Percentiles rank a stretch among this genome's conserved stretches.
Conservation (phyloP, 1,140 invertebrate genomes). For the Brachionus manjavacas region DNA sequence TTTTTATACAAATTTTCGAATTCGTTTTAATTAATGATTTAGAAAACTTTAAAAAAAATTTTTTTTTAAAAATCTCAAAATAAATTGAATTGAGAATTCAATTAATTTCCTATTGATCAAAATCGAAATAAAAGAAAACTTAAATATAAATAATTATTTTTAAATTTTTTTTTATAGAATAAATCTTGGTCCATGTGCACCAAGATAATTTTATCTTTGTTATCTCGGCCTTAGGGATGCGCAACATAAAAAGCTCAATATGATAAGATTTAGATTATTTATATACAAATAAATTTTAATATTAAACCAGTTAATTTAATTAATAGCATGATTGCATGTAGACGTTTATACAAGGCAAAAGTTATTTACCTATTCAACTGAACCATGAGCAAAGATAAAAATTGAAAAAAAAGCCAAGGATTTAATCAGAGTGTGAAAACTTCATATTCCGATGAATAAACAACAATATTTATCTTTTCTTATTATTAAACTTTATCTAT, state of each 20-base stretch:
- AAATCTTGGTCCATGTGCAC: not conserved
- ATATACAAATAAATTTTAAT: not conserved
- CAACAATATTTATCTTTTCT: slow-evolving; percentile 3
- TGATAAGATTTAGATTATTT: not conserved
- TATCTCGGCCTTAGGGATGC: not conserved
- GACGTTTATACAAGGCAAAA: not conserved
- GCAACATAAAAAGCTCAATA: not conserved
- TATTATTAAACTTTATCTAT: not conserved
- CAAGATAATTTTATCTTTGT: not conserved
- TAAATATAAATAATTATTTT: too few species aligned
- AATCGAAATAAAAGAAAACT: too few species aligned
- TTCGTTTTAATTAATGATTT: too few species aligned
- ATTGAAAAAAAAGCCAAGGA: not conserved
- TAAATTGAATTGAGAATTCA: too few species aligned
- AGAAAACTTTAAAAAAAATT: too few species aligned
- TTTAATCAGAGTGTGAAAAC: slow-evolving; percentile 9
- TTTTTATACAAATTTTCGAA: too few species aligned
- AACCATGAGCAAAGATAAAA: not conserved
- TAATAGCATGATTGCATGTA: not conserved
- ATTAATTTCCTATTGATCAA: too few species aligned
- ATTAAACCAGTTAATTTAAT: not conserved
- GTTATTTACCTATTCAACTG: not conserved
- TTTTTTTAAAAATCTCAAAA: too few species aligned
- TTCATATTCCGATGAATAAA: not conserved
- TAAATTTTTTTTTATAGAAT: too few species aligned